phyloP scores from a whole-genome alignment of 1,140 invertebrate species.

The Antheraea mylitta region DNA sequence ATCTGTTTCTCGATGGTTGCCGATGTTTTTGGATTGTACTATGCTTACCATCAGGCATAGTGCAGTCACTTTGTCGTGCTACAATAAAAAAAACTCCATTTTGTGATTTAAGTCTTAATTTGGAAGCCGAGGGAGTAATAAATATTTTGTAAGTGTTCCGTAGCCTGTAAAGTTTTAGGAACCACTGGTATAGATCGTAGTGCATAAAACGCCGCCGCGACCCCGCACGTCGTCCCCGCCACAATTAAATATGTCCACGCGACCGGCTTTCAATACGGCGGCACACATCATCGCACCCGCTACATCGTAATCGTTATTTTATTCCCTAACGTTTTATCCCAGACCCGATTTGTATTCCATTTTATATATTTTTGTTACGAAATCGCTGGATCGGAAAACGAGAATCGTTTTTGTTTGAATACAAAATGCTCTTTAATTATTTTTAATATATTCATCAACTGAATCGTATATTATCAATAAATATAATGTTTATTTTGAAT shows the following conservation, averaged over 20 bases:
- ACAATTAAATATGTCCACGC: constrained; percentile 60
- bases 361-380: constrained; percentile 37
- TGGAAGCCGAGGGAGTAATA: too few species aligned
- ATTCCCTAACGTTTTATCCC: constrained; percentile 28
- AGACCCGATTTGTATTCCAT: constrained; percentile 30
- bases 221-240: constrained; percentile 17
- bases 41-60: too few species aligned
- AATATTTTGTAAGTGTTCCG: too few species aligned
- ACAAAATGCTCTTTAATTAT: neutral
- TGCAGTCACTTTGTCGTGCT: too few species aligned
- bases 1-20: too few species aligned
- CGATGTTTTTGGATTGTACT: too few species aligned
- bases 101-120: too few species aligned
- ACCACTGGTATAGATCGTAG: too few species aligned
- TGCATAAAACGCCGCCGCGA: too few species aligned
- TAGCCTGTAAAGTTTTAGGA: too few species aligned
- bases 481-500: too few species aligned
- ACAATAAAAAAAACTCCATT: too few species aligned
- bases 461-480: neutral
- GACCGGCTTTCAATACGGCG: constrained; percentile 39
- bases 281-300: constrained; percentile 29
- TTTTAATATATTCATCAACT: neutral
- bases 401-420: constrained; percentile 19
- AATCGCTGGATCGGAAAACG: constrained; percentile 33
- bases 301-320: constrained; percentile 18